Base-by-base conservation (phyloP, 2,888 invertebrate species). In the Chorisops tibialis region DNA sequence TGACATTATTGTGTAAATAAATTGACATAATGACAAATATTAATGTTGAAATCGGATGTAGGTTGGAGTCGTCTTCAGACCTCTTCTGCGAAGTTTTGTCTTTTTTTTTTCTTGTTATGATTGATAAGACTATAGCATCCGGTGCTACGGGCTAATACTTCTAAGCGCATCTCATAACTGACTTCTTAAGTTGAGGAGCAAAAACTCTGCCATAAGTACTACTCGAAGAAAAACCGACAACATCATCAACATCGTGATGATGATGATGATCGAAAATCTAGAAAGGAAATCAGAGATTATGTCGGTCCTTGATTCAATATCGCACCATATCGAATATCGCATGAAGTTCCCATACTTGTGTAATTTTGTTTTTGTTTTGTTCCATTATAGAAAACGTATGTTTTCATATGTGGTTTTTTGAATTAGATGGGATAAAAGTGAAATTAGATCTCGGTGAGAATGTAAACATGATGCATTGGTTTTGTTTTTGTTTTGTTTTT, bases 401-500 rank as follows among this genome's bases (percentile, higher is more conserved):
- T 5, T 7, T 30, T 30, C 30, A 9, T 19, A 19, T 18, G 45
- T 19, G 45, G 18, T 45, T 18, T 45, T 45, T 14, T 45, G 16
- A 14, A 45, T 45, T 45, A 45, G 19, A 45, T 18, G 4, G 18
- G 11, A 19, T 14, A 14, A 18, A 7, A 45, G 14, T 45, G 45
- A 45, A 45, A 45, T 45, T 45, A 11, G 45, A 45, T 45, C 45
- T 14, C 45, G 45, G 45, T 45, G 45, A 45, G 45, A 45, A 45
- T 16, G 19, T 11, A 19, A 45, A 45, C 18, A 45, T 18, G 18
- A 14, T 18, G 19, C 11, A 18, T 18, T 45, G 14, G 45, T 45
- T 45, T 45, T 18, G 6, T 6, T 41, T 41, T 16, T 11, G 12
- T 11, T 37, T 37, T 12, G 37, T 11, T 7, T 12, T 37, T 12